Conservation (phyloP, 2,888 invertebrate genomes). For the Lacanobia wlatinum region DNA sequence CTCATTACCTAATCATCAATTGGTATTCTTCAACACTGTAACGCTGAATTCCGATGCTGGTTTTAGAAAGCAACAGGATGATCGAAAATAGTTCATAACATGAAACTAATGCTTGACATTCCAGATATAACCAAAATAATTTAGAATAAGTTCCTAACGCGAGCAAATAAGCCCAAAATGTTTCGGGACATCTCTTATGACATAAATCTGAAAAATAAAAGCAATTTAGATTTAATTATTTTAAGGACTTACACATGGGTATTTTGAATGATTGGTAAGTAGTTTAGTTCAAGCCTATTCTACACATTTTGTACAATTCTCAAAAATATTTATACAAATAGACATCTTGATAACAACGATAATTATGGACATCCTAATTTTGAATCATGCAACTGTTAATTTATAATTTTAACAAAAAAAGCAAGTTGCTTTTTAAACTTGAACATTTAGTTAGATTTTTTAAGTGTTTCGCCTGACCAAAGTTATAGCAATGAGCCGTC, state of each 20-base stretch:
- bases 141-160: background rate
- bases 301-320: conserved; percentile 61
- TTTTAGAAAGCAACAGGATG: conserved; percentile 6
- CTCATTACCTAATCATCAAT: background rate
- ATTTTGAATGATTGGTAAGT: conserved; percentile 18
- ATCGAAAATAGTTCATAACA: conserved; percentile 9
- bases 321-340: conserved; percentile 67
- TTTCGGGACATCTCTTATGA: background rate
- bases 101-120: conserved; percentile 22
- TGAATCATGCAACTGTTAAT: conserved; percentile 27
- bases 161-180: conserved; percentile 23
- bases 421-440: conserved; percentile 39
- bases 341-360: conserved; percentile 60
- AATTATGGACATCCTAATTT: conserved; percentile 54
- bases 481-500: conserved; percentile 16
- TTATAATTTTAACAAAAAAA: conserved; percentile 38
- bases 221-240: conserved; percentile 22
- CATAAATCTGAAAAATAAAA: conserved; percentile 7
- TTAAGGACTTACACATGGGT: conserved; percentile 26
- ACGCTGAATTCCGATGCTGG: background rate
- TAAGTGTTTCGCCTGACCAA: background rate
- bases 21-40: background rate
- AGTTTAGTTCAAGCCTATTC: conserved; percentile 37
- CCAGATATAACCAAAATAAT: conserved; percentile 1
- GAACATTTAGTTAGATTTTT: conserved; percentile 24